Conservation (phyloP, 2,113 vertebrate species). For the Cathartes aura region DNA sequence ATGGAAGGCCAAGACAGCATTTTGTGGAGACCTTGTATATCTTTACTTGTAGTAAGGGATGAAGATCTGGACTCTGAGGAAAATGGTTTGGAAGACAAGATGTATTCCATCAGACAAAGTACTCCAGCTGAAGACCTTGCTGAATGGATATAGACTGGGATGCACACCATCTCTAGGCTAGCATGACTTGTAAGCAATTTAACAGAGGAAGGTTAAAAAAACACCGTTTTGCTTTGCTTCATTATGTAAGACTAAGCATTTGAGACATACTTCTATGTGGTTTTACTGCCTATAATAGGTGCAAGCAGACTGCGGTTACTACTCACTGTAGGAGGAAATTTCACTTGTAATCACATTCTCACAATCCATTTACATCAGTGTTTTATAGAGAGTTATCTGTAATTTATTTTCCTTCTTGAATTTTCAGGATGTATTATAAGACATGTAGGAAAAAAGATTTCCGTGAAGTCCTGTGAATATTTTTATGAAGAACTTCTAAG, state of each 20-base stretch:
- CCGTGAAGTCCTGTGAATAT: slow-evolving; percentile 42
- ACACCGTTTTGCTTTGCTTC: not conserved
- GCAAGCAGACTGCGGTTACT: not conserved
- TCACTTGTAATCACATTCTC: not conserved
- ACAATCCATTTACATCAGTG: slow-evolving; percentile 58
- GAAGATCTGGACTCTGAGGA: not conserved
- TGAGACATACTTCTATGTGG: not conserved
- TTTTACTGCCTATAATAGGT: not conserved
- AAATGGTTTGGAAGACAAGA: not conserved
- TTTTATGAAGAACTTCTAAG: slow-evolving; percentile 66
- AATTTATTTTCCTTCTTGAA: slow-evolving; percentile 70
- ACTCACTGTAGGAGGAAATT: not conserved
- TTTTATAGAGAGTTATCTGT: slow-evolving; percentile 60
- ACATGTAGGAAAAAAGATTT: slow-evolving; percentile 66
- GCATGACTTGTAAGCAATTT: not conserved
- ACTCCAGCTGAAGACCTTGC: not conserved
- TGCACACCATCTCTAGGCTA: not conserved
- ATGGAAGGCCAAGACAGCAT: not conserved
- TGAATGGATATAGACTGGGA: not conserved
- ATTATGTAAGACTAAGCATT: not conserved
- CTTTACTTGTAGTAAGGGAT: not conserved
- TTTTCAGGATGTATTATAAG: slow-evolving; percentile 65
- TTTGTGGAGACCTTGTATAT: not conserved
- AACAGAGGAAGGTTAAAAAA: not conserved
- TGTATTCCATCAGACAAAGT: not conserved